A percentile compares a stretch with the other conserved stretches of the same genome.
Conservation (phyloP, 2,888 invertebrate species). For the Minunthozetes semirufus region DNA sequence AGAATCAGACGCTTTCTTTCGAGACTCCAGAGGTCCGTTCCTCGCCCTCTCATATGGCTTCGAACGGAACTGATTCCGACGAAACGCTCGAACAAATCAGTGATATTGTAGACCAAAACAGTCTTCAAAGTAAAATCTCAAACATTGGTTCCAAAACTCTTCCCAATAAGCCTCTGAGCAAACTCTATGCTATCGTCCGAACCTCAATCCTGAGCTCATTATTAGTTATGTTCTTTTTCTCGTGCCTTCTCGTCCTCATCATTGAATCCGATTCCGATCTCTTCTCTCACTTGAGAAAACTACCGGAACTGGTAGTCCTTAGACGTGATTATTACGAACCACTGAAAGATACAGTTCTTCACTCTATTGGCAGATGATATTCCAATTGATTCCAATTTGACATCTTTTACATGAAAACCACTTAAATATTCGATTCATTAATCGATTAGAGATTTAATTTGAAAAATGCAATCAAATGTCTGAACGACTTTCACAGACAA, state of each 20-base stretch:
- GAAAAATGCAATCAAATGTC: too few relatives aligned
- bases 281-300: slow-evolving; percentile 61
- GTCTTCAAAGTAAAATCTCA: slow-evolving; percentile 27
- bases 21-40: slow-evolving; percentile 36
- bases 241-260: slow-evolving; percentile 57
- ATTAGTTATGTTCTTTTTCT: slow-evolving; percentile 59
- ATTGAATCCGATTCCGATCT: slow-evolving; percentile 71
- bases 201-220: slow-evolving; percentile 46
- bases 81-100: slow-evolving; percentile 36
- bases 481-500: too few relatives aligned
- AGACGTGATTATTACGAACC: slow-evolving; percentile 75
- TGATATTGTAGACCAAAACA: slow-evolving; percentile 33
- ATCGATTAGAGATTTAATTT: too few relatives aligned
- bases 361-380: slow-evolving; percentile 37
- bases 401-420: background rate
- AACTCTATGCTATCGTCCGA: slow-evolving; percentile 30
- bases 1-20: slow-evolving; percentile 29
- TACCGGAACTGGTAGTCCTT: slow-evolving; percentile 66
- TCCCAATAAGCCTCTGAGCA: slow-evolving; percentile 4
- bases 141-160: background rate
- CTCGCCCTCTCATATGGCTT: slow-evolving; percentile 32
- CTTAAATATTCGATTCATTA: background rate
- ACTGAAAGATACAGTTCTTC: slow-evolving; percentile 64
- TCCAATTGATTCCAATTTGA: background rate
- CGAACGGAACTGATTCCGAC: slow-evolving; percentile 24